These are phyloP conservation scores for Tenthredo distinguenda DNA, from an alignment of 2,888 invertebrate genomes.

Conservation along the genomic window DNA sequence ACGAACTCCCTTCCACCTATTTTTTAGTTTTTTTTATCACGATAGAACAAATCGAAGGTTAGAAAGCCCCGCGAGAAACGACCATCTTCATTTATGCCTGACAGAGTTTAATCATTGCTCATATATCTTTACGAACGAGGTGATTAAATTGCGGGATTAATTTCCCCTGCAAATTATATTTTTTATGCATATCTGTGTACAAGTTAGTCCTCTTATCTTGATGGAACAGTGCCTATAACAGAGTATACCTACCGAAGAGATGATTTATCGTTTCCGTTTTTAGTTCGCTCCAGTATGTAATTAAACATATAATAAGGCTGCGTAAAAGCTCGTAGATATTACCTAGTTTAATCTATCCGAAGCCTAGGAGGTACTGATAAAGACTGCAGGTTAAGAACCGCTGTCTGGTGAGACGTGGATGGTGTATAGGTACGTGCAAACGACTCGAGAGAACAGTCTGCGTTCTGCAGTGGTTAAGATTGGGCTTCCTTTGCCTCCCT, in stretches of 20 bases:
- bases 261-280: constrained; percentile 21
- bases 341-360: background rate
- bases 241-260: background rate
- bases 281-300: background rate
- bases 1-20: too few relatives aligned
- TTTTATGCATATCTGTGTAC: background rate
- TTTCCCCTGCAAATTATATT: background rate
- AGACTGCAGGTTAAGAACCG: background rate
- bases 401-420: background rate
- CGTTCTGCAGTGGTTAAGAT: background rate
- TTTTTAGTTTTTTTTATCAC: too few relatives aligned
- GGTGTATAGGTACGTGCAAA: background rate
- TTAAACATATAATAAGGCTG: background rate
- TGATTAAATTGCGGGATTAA: background rate
- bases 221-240: background rate
- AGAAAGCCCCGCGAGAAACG: background rate
- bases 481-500: background rate
- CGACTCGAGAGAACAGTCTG: background rate
- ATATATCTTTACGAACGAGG: background rate
- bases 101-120: background rate
- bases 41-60: too few relatives aligned
- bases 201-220: background rate
- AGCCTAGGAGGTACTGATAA: background rate
- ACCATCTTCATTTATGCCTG: background rate
- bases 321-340: background rate